Evolutionary conservation across 2,888 invertebrate species (phyloP).

Genomic region (Nemoura dubitans): DNA sequence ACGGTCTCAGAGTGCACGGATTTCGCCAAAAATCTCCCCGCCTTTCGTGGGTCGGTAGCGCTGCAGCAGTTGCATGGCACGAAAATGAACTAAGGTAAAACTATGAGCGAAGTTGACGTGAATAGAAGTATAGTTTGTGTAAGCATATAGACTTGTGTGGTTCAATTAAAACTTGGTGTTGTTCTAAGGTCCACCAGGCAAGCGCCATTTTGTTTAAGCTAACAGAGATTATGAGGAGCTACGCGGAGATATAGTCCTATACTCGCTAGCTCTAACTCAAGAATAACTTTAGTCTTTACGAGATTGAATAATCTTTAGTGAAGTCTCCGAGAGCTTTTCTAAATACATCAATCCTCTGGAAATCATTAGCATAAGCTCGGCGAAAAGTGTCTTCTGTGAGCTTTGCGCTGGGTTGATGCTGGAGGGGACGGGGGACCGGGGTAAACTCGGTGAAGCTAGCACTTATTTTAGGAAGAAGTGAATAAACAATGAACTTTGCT

Average conservation of each 20-base stretch:
- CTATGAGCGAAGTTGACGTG: slow-evolving; percentile 20
- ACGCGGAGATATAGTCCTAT: slow-evolving; percentile 33
- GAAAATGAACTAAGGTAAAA: background rate
- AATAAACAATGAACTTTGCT: slow-evolving; percentile 31
- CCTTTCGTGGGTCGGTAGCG: background rate
- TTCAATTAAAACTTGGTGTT: slow-evolving; percentile 49
- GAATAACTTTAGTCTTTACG: slow-evolving; percentile 42
- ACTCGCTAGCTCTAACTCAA: slow-evolving; percentile 21
- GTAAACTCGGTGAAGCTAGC: background rate
- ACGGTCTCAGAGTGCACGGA: no score
- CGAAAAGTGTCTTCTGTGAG: slow-evolving; percentile 33
- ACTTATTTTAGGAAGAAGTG: slow-evolving; percentile 16
- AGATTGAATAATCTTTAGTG: slow-evolving; percentile 46
- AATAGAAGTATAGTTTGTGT: slow-evolving; percentile 38
- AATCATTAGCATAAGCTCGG: slow-evolving; percentile 40
- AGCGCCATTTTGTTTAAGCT: slow-evolving; percentile 47
- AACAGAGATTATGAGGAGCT: slow-evolving; percentile 41
- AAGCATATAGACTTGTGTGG: slow-evolving; percentile 45
- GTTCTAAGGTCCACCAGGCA: slow-evolving; percentile 46
- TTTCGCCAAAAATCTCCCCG: background rate
- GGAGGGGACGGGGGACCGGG: background rate
- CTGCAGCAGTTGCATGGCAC: no score
- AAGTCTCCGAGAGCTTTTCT: slow-evolving; percentile 34
- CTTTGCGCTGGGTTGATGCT: no score
- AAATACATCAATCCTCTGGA: slow-evolving; percentile 37